Evolutionary conservation across 1,140 invertebrate species (phyloP).

Genomic region (Caenorhabditis elegans): WBcel235 BX284602.5:6524501-6525000

Average conservation of each 20-base stretch:
- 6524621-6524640: slow-evolving; percentile 3
- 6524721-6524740: slow-evolving; percentile 1
- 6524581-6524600: background rate
- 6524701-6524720: background rate
- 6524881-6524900: background rate
- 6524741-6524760: slow-evolving; percentile 20
- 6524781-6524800: background rate
- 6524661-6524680: background rate
- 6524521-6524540: background rate
- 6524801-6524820: background rate
- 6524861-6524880: slow-evolving; percentile 7
- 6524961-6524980: background rate
- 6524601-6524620: background rate
- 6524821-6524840: background rate
- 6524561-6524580: background rate
- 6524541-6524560: too few relatives aligned
- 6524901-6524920: background rate
- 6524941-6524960: slow-evolving; percentile 8
- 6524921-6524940: slow-evolving; percentile 28
- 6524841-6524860: background rate
- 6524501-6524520: too few relatives aligned
- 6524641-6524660: slow-evolving; percentile 20
- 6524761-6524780: background rate
- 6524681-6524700: background rate
- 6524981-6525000: slow-evolving; percentile 36